Conservation (phyloP, 2,113 vertebrate species). For the Strix aluco region DNA sequence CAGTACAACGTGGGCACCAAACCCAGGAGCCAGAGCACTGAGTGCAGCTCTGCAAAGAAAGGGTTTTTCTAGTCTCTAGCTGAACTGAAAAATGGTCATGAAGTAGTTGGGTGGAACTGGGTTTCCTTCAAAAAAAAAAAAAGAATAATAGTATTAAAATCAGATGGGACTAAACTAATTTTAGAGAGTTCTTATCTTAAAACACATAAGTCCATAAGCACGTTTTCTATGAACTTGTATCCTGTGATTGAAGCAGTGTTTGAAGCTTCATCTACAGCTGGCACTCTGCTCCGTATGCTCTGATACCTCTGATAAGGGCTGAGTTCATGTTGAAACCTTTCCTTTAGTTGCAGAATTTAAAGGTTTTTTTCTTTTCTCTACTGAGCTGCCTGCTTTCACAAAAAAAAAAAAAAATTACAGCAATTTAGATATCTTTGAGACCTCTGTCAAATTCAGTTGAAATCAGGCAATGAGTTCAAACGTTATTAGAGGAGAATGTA, state of each 20-base stretch:
- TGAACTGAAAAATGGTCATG: background rate
- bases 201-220: background rate
- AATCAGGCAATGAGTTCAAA: slow-evolving; percentile 55
- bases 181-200: background rate
- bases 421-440: slow-evolving; percentile 27
- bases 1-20: background rate
- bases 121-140: background rate
- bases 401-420: background rate
- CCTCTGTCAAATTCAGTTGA: slow-evolving; percentile 48
- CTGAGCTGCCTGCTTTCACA: background rate
- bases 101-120: background rate
- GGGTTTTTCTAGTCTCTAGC: background rate
- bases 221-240: background rate
- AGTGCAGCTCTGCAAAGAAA: background rate
- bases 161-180: background rate
- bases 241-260: background rate
- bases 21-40: background rate
- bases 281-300: background rate
- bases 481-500: slow-evolving; percentile 30
- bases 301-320: background rate
- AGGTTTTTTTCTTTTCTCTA: background rate
- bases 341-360: background rate
- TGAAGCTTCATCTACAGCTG: background rate
- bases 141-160: background rate
- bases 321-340: background rate